A percentile compares a stretch with the other conserved stretches of the same genome.
phyloP scores from a whole-genome alignment of 2,113 vertebrate species.

The Phaethon lepturus region DNA sequence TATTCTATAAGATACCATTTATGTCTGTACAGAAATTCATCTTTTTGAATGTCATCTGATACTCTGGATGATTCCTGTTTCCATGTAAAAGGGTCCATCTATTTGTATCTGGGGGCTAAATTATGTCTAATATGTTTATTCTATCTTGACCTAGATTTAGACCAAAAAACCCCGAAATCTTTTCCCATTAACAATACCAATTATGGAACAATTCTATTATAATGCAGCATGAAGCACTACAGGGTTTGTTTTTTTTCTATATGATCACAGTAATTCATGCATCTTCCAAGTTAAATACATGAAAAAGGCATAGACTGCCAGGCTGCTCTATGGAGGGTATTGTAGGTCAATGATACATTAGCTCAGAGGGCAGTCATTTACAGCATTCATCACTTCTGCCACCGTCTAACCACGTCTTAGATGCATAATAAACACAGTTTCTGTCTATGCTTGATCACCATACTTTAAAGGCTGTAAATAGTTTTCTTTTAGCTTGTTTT shows the following conservation, averaged over 20 bases:
- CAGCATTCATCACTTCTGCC: neutral
- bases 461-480: neutral
- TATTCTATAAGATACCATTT: constrained; percentile 16
- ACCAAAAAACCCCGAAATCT: neutral
- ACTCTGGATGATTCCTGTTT: constrained; percentile 4
- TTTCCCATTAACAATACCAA: constrained; percentile 1
- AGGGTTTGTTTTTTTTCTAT: neutral
- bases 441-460: neutral
- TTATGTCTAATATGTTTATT: constrained; percentile 40
- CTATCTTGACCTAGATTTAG: constrained; percentile 47
- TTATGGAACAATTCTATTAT: neutral
- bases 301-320: neutral
- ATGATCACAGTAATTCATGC: neutral
- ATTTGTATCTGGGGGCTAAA: constrained; percentile 19
- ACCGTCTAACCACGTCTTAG: neutral
- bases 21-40: neutral
- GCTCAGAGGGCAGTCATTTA: neutral
- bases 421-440: neutral
- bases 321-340: neutral
- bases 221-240: neutral
- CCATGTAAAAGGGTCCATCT: neutral
- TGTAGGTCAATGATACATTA: neutral
- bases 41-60: neutral
- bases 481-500: neutral
- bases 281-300: constrained; percentile 28